Percentiles rank a stretch among this genome's conserved stretches.
phyloP scores from a whole-genome alignment of 2,113 vertebrate genomes.

The Archocentrus centrarchus region DNA sequence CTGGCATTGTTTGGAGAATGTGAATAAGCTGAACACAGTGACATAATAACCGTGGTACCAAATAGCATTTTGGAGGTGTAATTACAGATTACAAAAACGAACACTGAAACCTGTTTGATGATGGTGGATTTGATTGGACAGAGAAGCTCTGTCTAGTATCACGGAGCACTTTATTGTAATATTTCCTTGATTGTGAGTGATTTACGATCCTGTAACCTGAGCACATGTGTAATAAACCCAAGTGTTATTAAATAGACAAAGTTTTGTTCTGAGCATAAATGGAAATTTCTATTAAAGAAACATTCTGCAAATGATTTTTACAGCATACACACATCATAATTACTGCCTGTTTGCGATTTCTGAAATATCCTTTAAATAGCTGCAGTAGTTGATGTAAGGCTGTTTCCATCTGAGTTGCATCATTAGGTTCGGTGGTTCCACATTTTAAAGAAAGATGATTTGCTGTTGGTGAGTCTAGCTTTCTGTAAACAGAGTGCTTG shows the following conservation, averaged over 20 bases:
- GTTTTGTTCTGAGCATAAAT: background rate
- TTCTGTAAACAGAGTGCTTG: background rate
- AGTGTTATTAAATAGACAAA: background rate
- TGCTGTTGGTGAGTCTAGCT: background rate
- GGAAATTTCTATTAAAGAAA: background rate
- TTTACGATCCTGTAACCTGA: too few relatives aligned
- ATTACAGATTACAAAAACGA: background rate
- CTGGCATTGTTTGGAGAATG: background rate
- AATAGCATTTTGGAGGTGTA: background rate
- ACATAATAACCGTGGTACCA: background rate
- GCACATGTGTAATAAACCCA: too few relatives aligned
- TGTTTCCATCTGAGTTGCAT: background rate
- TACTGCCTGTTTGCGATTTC: background rate
- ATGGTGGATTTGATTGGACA: background rate
- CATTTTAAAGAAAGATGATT: background rate
- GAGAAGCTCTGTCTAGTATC: background rate
- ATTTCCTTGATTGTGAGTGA: too few relatives aligned
- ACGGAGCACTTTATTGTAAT: background rate
- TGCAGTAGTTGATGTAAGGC: background rate
- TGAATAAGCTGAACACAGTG: background rate
- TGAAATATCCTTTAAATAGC: background rate
- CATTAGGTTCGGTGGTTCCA: background rate
- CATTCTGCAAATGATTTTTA: background rate
- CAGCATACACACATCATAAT: background rate
- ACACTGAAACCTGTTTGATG: rapidly evolving